Evolutionary conservation across 2,888 invertebrate genomes (phyloP).

Genomic region (Onthophagus sagittarius): DNA sequence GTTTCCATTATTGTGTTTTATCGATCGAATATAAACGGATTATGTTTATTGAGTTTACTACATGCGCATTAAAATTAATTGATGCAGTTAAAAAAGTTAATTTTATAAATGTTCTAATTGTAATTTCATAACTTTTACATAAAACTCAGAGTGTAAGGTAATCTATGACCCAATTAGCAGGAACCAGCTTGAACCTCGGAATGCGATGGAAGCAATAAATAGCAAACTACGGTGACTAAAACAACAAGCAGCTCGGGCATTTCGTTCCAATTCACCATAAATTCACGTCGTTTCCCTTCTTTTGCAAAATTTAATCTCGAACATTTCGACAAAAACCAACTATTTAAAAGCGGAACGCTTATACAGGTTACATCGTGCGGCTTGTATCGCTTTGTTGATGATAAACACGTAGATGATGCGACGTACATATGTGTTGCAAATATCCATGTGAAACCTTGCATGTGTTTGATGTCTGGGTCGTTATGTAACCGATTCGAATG

Average conservation of each 20-base stretch:
- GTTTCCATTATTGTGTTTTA: no score
- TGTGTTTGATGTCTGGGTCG: no score
- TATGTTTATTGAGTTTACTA: no score
- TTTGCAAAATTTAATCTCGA: neutral
- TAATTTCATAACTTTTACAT: neutral
- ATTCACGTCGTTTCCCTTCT: neutral
- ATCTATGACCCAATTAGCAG: neutral
- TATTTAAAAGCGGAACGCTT: neutral
- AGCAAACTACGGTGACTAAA: neutral
- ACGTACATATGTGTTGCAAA: neutral
- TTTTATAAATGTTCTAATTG: neutral
- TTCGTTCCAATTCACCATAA: neutral
- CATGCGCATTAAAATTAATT: neutral
- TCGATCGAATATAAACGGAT: no score
- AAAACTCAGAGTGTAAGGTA: neutral
- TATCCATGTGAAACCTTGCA: no score
- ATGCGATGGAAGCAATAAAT: neutral
- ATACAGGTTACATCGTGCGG: neutral
- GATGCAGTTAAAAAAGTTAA: neutral
- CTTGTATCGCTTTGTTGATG: neutral
- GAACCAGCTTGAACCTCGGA: neutral
- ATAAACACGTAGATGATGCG: neutral
- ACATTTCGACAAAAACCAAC: neutral
- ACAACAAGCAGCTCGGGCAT: neutral
- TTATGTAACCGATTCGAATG: no score